Evolutionary conservation across 2,888 invertebrate species (phyloP).

Genomic region (Leucoptera coffeella): DNA sequence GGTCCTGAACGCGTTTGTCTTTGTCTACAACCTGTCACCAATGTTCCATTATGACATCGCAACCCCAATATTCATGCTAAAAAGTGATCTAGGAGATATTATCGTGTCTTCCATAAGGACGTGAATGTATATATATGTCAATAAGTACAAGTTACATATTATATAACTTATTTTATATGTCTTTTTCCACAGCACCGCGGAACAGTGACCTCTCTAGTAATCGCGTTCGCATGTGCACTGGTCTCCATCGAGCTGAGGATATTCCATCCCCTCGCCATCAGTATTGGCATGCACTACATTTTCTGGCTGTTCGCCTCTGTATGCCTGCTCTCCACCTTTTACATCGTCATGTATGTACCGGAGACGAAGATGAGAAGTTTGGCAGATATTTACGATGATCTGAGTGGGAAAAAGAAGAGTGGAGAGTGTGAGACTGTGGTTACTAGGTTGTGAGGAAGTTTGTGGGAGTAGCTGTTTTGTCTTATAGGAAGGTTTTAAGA

Average conservation of each 20-base stretch:
- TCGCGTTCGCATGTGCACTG: slow-evolving; percentile 29
- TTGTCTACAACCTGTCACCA: too few relatives aligned
- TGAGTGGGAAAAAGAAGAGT: slow-evolving; percentile 18
- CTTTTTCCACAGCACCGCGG: slow-evolving; percentile 25
- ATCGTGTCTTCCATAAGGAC: too few relatives aligned
- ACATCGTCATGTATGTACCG: slow-evolving; percentile 25
- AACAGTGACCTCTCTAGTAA: slow-evolving; percentile 36
- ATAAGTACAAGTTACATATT: too few relatives aligned
- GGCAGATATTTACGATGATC: slow-evolving; percentile 33
- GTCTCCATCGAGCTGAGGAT: slow-evolving; percentile 32
- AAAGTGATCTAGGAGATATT: too few relatives aligned
- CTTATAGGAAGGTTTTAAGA: too few relatives aligned
- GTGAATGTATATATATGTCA: too few relatives aligned
- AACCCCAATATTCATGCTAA: too few relatives aligned
- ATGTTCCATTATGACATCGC: too few relatives aligned
- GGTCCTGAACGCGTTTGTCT: too few relatives aligned
- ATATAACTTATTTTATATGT: too few relatives aligned
- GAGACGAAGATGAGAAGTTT: slow-evolving; percentile 30
- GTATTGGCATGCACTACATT: slow-evolving; percentile 23
- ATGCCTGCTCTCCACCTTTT: slow-evolving; percentile 30
- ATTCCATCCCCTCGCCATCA: slow-evolving; percentile 26
- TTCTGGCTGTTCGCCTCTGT: slow-evolving; percentile 35
- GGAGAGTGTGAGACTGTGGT: slow-evolving; percentile 26
- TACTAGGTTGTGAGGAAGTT: too few relatives aligned
- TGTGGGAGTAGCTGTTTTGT: too few relatives aligned